phyloP scores from a whole-genome alignment of 64 coral and sea anemone genomes.

The Montipora sp. region DNA sequence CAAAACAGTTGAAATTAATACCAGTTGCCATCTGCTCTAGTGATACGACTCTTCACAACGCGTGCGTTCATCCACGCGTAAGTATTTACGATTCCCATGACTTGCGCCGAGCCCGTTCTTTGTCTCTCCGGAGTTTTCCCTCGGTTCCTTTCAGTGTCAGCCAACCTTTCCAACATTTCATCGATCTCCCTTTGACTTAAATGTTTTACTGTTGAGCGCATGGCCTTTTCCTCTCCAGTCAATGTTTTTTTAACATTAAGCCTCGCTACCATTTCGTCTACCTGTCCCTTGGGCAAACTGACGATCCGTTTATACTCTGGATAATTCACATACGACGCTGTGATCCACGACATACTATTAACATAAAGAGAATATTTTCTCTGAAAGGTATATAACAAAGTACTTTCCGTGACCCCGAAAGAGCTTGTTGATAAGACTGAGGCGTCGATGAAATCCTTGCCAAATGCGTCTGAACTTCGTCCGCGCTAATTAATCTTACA shows the following conservation, averaged over 20 bases:
- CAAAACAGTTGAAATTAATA: neutral
- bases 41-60: constrained; percentile 42
- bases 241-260: constrained; percentile 61
- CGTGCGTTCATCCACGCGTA: constrained; percentile 80
- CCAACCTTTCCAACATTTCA: constrained; percentile 82
- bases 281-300: constrained; percentile 56
- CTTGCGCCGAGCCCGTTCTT: constrained; percentile 52
- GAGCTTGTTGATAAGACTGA: neutral
- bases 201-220: neutral
- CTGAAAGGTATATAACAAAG: neutral
- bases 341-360: constrained; percentile 78
- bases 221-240: neutral
- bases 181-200: constrained; percentile 59
- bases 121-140: constrained; percentile 79
- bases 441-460: neutral
- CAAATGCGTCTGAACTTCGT: neutral
- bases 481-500: neutral
- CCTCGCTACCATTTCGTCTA: constrained; percentile 64
- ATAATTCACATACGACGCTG: constrained; percentile 76
- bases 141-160: constrained; percentile 70
- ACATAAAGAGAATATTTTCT: neutral
- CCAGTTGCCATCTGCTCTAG: constrained; percentile 74
- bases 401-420: constrained; percentile 13
- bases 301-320: constrained; percentile 59
- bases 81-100: constrained; percentile 71